phyloP scores from a whole-genome alignment of 2,113 vertebrate genomes.

The Pseudonaja textilis region DNA sequence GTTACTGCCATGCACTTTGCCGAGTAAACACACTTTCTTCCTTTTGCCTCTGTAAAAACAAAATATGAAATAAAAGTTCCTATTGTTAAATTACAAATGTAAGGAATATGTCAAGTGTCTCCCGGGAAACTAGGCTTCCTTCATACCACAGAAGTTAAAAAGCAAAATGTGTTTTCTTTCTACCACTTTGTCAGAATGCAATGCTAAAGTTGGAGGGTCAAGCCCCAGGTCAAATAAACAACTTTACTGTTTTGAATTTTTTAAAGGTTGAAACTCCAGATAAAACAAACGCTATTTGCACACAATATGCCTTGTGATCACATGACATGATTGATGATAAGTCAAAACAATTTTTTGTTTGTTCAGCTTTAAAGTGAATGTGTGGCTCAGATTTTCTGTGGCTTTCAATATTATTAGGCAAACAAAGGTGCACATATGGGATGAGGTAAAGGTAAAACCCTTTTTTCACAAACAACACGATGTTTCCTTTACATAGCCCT shows the following conservation, averaged over 20 bases:
- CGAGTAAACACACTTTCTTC: constrained; percentile 67
- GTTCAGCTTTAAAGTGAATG: constrained; percentile 76
- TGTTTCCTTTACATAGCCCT: constrained; percentile 60
- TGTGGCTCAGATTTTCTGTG: constrained; percentile 66
- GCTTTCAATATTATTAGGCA: constrained; percentile 74
- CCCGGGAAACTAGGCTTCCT: constrained; percentile 61
- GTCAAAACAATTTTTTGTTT: constrained; percentile 78
- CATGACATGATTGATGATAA: constrained; percentile 79
- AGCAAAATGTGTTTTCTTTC: constrained; percentile 72
- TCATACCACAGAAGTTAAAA: constrained; percentile 63
- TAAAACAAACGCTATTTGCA: constrained; percentile 76
- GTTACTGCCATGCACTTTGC: constrained; percentile 50
- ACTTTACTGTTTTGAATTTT: constrained; percentile 80
- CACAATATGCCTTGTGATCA: constrained; percentile 74
- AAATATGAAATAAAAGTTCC: constrained; percentile 53
- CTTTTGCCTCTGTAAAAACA: constrained; percentile 67
- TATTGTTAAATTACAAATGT: constrained; percentile 58
- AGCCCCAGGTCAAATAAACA: constrained; percentile 75
- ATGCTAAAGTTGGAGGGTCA: constrained; percentile 70
- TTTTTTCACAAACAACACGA: constrained; percentile 55
- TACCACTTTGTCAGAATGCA: constrained; percentile 70
- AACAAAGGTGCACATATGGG: constrained; percentile 73
- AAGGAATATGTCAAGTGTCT: constrained; percentile 62
- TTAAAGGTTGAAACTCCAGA: constrained; percentile 74
- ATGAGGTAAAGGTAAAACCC: constrained; percentile 63